Percentiles rank a stretch among this genome's conserved stretches.
phyloP scores from a whole-genome alignment of 2,888 invertebrate genomes.

The Pandemis heparana region DNA sequence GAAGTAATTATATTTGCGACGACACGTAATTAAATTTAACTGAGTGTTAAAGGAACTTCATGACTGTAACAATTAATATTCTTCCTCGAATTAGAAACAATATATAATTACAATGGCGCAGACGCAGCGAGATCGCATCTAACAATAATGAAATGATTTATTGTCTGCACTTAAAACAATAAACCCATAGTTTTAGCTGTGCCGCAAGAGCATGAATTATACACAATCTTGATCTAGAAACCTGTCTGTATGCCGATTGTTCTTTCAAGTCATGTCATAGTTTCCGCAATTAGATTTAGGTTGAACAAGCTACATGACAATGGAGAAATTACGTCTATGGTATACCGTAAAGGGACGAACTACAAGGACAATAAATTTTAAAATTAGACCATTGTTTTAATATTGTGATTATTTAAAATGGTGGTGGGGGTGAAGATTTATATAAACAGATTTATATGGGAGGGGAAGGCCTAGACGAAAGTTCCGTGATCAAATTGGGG shows the following conservation, averaged over 20 bases:
- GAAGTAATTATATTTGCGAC: too few relatives aligned
- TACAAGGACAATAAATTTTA: too few relatives aligned
- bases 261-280: not conserved
- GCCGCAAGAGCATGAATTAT: slow-evolving; percentile 13
- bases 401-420: too few relatives aligned
- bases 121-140: slow-evolving; percentile 23
- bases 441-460: too few relatives aligned
- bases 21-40: not conserved
- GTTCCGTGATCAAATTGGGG: too few relatives aligned
- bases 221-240: slow-evolving; percentile 18
- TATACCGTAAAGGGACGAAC: too few relatives aligned
- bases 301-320: too few relatives aligned
- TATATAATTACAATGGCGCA: slow-evolving; percentile 34
- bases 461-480: too few relatives aligned
- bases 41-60: not conserved
- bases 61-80: slow-evolving; percentile 29
- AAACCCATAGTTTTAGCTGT: slow-evolving; percentile 21
- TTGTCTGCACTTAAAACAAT: slow-evolving; percentile 31
- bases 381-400: too few relatives aligned
- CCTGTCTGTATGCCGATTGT: slow-evolving; percentile 5
- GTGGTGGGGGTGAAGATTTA: too few relatives aligned
- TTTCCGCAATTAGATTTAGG: not conserved
- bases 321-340: too few relatives aligned
- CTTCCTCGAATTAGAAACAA: slow-evolving; percentile 36
- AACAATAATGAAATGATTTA: slow-evolving; percentile 40